Evolutionary conservation across 2,113 vertebrate species (phyloP), one percentile per base, ranked within the genome.

Genomic region (Alaudala cheleensis): DNA sequence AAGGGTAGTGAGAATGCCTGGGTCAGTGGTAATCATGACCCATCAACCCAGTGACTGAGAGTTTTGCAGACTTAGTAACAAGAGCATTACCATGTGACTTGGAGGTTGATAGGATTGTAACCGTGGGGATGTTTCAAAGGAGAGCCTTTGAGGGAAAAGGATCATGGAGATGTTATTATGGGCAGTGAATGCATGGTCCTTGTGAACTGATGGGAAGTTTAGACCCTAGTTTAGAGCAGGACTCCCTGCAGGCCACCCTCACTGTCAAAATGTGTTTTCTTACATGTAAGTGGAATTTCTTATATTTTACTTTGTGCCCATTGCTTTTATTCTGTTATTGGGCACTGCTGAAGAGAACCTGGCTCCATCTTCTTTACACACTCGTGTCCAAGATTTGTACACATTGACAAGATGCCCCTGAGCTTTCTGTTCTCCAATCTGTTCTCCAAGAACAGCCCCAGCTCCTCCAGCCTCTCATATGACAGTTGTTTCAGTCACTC

Each of bases 251-350:
- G 29, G 21, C 39, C 10, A 42, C 33, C 7, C 33, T 67, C 29
- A 50, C 29, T 57, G 53, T 61, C 33, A 72, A 26, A 40, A 86
- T 53, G 22, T 67, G 15, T 72, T 86, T 67, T 66, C 42, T 67
- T 80, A 58, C 0, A 0, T 45, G 24, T 12, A 49, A 31, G 31
- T 78, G n/a, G 25, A 66, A 57, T 54, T 69, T 34, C 29, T 34
- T 54, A 2, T 49, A 26, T 82, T 90, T 82, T 28, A 26, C 11
- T 74, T 60, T 74, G 39, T 47, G 47, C 45, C n/a, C 14, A 19
- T 54, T 82, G 70, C 29, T 67, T 67, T 53, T 76, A 34, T n/a
- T 21, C 29, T 82, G 21, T 40, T 69, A 54, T 17, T 47, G 54
- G 29, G n/a, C 61, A 26, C n/a, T 61, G 26, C n/a, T 76, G 28